Percentiles rank a stretch among this genome's conserved stretches.
Evolutionary conservation across 2,888 invertebrate genomes (phyloP).

Genomic region (Apeira syringaria): DNA sequence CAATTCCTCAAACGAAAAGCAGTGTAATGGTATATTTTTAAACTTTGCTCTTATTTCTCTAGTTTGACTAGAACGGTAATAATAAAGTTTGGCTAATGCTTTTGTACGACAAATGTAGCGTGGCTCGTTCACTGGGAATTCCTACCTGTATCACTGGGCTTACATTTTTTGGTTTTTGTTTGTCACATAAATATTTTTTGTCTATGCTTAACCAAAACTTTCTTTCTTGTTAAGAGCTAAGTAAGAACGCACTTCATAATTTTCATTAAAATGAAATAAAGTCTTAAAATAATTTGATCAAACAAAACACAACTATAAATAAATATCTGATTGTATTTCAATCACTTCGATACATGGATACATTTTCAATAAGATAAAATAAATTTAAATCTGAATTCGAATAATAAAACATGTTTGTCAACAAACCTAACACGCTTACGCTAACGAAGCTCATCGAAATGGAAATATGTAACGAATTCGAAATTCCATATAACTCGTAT

Average conservation of each 20-base stretch:
- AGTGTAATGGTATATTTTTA: constrained; percentile 1
- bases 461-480: constrained; percentile 14
- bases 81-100: constrained; percentile 9
- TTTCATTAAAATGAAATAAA: too few relatives aligned
- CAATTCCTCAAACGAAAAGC: constrained; percentile 1
- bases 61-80: constrained; percentile 5
- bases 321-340: too few relatives aligned
- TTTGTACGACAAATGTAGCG: constrained; percentile 3
- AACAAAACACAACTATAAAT: too few relatives aligned
- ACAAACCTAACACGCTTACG: constrained; percentile 10
- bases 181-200: too few relatives aligned
- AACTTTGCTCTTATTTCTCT: constrained; percentile 8
- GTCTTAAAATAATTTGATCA: too few relatives aligned
- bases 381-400: neutral
- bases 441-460: constrained; percentile 10
- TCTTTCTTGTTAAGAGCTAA: too few relatives aligned
- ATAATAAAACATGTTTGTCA: neutral
- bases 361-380: too few relatives aligned
- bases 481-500: constrained; percentile 23
- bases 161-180: neutral
- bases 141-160: constrained; percentile 2
- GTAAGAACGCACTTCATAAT: too few relatives aligned
- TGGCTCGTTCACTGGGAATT: constrained; percentile 6
- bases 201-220: too few relatives aligned
- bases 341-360: too few relatives aligned